Base-by-base conservation (phyloP, 2,797 vertebrate species). In the Moxostoma hubbsi region DNA sequence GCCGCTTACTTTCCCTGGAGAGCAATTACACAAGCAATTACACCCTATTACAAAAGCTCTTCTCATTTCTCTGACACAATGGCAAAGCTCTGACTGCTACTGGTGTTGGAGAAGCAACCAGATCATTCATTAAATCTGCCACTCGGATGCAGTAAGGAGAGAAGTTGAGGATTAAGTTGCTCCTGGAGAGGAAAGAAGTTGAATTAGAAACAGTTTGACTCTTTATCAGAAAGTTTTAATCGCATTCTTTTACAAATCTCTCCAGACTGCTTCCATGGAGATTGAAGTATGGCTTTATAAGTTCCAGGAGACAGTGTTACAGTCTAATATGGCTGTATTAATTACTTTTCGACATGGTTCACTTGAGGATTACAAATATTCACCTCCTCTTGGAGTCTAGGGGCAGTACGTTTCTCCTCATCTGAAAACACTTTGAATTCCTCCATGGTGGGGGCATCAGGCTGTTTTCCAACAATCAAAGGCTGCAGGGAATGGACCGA, bases 1-100 rank as follows among this genome's bases (percentile, higher is more conserved):
- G 75, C 81, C 50, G 75, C 72, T 65, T 76, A 57, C 65, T 70
- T 70, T 86, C 85, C 85, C 86, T 47, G 69, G 83, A 83, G 84
- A 83, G 82, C 85, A 88, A 88, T 88, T 88, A 88, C 84, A 81
- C 82, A 85, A 84, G 84, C 86, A 86, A 86, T 88, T 88, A 86
- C 83, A 84, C 76, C 75, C 79, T 76, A 84, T 81, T 84, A 81
- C 77, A 59, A 80, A 84, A 85, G 84, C 82, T 81, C 84, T 83
- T 75, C 74, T 76, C 73, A 80, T 79, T 82, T 75, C 79, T 81
- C 78, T n/a, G 65, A 63, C 75, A 82, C 82, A 80, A 83, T 81
- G 75, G 82, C 82, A 72, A 81, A 75, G 76, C 71, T 81, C 62
- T 80, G 79, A 80, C 80, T 80, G 77, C 79, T 36, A 62, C 45